Evolutionary conservation across 2,888 invertebrate species (phyloP), one percentile per base, ranked within the genome.

Genomic region (Ennomos fuscantarius): DNA sequence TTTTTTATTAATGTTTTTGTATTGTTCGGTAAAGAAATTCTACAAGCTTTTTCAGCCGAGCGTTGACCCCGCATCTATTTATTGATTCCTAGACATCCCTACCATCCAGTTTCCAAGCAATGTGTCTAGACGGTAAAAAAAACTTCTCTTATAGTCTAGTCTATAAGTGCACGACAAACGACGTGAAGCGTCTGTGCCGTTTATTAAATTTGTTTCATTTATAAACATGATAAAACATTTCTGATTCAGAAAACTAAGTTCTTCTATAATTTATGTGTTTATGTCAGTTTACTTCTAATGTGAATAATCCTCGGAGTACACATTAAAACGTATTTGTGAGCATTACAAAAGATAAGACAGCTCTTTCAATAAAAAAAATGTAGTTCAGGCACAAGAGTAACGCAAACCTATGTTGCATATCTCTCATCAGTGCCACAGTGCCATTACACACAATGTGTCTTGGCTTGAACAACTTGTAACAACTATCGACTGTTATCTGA

Each of bases 51-150:
- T 24, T 34, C 33, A 33, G 33, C 48, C 48, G 84, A 78, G 54
- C 87, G 68, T 80, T 79, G 81, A 82, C 78, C 83, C 76, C 73
- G 58, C 66, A 69, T 83, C 82, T 87, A 82, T 87, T 85, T 74
- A 86, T 85, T 82, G 84, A 84, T 84, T 78, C 73, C 72, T 63
- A 66, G 73, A 74, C 74, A 78, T 69, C 69, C 67, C 67, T 77
- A 75, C 74, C 78, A 83, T 82, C 81, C 79, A 80, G 82, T 83
- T 82, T 74, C 73, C 62, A 71, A 72, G 75, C 72, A 68, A 71
- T 64, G 73, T 72, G 87, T 87, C 88, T 88, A 87, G 88, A 87
- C 89, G 63, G 68, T 52, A 73, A 74, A 74, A n/a, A 75, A 74
- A 70, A 1, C 24, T 24, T 6, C 58, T 49, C 11, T 51, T 55